Evolutionary conservation across 2,888 invertebrate genomes (phyloP).

Genomic region (Platycheirus albimanus): DNA sequence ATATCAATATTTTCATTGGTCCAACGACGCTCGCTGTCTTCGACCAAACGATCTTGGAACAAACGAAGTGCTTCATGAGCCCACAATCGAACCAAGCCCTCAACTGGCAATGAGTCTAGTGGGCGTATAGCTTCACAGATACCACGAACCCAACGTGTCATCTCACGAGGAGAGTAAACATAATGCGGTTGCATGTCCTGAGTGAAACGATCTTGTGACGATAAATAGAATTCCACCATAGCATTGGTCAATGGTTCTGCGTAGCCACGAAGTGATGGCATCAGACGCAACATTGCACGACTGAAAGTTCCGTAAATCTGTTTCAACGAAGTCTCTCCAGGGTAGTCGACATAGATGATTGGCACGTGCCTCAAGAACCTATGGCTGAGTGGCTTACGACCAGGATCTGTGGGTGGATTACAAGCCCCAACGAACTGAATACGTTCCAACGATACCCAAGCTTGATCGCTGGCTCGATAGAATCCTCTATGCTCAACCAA

Average conservation of each 20-base stretch:
- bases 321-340: conserved; percentile 98
- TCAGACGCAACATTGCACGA: conserved; percentile 97
- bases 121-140: conserved; percentile 99
- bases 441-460: conserved; percentile 98
- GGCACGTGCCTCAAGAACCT: conserved; percentile 96
- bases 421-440: conserved; percentile 99
- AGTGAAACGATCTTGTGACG: conserved; percentile 98
- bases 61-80: conserved; percentile 99
- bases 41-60: conserved; percentile 98
- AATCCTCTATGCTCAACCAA: conserved; percentile 98
- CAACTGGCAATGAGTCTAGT: conserved; percentile 94
- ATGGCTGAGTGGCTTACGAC: conserved; percentile 97
- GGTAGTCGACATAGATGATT: conserved; percentile 99
- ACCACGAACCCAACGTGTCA: conserved; percentile 99
- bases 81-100: conserved; percentile 99
- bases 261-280: conserved; percentile 95
- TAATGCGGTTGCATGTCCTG: conserved; percentile 99
- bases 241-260: conserved; percentile 98
- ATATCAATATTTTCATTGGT: conserved; percentile 98
- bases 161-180: conserved; percentile 99
- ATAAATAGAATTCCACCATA: conserved; percentile 99
- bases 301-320: conserved; percentile 99
- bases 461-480: conserved; percentile 94
- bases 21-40: conserved; percentile 97
- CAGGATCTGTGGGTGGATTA: conserved; percentile 99